phyloP scores from a whole-genome alignment of 2,888 invertebrate genomes.

The Cacoxenus indagator region DNA sequence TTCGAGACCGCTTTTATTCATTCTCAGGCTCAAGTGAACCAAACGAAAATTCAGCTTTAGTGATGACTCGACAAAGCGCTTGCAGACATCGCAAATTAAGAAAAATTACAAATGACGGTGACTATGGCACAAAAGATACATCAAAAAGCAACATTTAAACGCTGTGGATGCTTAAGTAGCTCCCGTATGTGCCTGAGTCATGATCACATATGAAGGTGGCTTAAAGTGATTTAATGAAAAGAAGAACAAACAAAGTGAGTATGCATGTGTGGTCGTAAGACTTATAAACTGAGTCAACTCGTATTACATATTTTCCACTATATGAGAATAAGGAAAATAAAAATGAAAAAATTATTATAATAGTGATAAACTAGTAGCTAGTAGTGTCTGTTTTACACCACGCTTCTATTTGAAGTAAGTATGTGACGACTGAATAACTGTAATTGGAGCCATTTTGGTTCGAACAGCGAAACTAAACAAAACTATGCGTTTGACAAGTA shows the following conservation, averaged over 20 bases:
- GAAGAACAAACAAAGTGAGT: neutral
- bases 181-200: neutral
- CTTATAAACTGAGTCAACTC: neutral
- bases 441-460: neutral
- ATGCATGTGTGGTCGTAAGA: neutral
- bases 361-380: neutral
- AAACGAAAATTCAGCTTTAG: neutral
- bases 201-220: neutral
- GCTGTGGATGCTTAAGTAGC: neutral
- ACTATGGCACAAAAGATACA: neutral
- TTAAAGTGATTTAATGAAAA: neutral
- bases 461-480: neutral
- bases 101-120: neutral
- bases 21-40: neutral
- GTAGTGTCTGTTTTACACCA: no score
- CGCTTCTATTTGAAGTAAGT: no score
- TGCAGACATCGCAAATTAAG: neutral
- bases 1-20: neutral
- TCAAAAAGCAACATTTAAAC: neutral
- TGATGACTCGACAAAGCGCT: neutral
- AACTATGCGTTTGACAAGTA: constrained; percentile 18
- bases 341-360: no score
- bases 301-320: neutral
- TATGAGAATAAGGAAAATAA: no score
- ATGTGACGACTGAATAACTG: neutral